Conservation (phyloP, 2,113 vertebrate genomes). For the Mastomys coucha region DNA sequence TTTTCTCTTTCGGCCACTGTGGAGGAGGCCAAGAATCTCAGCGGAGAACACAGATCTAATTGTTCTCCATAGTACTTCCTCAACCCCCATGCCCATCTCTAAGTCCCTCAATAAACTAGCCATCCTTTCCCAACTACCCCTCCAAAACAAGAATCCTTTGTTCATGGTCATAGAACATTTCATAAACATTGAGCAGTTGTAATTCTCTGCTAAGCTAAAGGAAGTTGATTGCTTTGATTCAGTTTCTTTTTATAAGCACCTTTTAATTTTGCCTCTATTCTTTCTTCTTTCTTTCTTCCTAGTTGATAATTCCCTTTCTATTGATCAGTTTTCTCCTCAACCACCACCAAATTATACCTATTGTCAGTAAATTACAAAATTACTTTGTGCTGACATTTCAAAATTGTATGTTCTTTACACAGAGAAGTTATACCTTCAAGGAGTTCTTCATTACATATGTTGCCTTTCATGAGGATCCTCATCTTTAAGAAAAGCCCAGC, state of each 20-base stretch:
- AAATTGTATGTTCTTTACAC: slow-evolving; percentile 18
- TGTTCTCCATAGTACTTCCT: not conserved
- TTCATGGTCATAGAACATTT: slow-evolving; percentile 35
- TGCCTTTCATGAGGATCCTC: slow-evolving; percentile 91
- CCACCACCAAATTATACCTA: slow-evolving; percentile 48
- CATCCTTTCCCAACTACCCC: not conserved
- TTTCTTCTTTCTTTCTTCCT: slow-evolving; percentile 36
- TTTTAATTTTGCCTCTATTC: slow-evolving; percentile 58
- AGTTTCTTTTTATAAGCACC: not conserved
- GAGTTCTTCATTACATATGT: slow-evolving; percentile 88
- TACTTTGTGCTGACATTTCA: slow-evolving; percentile 47
- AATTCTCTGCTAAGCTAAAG: slow-evolving; percentile 41
- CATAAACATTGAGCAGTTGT: slow-evolving; percentile 20
- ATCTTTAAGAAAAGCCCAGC: slow-evolving; percentile 93
- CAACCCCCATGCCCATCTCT: not conserved
- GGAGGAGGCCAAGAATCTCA: not conserved
- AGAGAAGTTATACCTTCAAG: slow-evolving; percentile 87
- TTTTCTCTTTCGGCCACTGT: not conserved
- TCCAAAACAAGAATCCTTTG: slow-evolving; percentile 21
- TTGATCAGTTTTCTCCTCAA: slow-evolving; percentile 33
- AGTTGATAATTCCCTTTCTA: slow-evolving; percentile 32
- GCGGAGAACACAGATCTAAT: not conserved
- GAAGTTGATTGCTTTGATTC: slow-evolving; percentile 56
- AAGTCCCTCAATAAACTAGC: not conserved
- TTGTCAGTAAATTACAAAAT: slow-evolving; percentile 56